phyloP scores from a whole-genome alignment of 2,888 invertebrate species.

The Cerastis leucographa region DNA sequence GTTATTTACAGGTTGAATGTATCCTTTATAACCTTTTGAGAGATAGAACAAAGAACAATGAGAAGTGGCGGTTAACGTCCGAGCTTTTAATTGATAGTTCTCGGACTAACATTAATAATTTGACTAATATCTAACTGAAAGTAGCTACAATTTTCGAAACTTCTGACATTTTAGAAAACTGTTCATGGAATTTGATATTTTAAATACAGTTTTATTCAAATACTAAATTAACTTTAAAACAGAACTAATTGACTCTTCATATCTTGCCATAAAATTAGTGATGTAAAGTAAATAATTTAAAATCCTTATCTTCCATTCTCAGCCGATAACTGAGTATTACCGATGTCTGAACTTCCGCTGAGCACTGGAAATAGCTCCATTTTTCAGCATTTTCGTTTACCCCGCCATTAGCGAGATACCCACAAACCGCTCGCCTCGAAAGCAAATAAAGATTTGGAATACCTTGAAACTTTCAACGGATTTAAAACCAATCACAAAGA shows the following conservation, averaged over 20 bases:
- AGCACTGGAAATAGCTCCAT: slow-evolving; percentile 68
- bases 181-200: not conserved
- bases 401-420: slow-evolving; percentile 70
- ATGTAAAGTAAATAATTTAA: slow-evolving; percentile 11
- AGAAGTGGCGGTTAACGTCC: not conserved
- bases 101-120: not conserved
- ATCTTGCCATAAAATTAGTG: not conserved
- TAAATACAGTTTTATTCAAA: slow-evolving; percentile 1
- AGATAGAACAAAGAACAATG: slow-evolving; percentile 9
- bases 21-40: slow-evolving; percentile 18
- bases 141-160: not conserved
- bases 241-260: not conserved
- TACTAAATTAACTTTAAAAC: not conserved
- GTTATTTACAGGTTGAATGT: slow-evolving; percentile 43
- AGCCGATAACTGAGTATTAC: slow-evolving; percentile 55
- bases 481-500: slow-evolving; percentile 72
- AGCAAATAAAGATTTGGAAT: slow-evolving; percentile 72
- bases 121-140: not conserved
- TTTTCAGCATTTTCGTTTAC: slow-evolving; percentile 71
- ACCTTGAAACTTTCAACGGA: slow-evolving; percentile 70
- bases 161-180: not conserved
- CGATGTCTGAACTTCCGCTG: slow-evolving; percentile 62
- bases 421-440: slow-evolving; percentile 64
- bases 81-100: not conserved
- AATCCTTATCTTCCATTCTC: slow-evolving; percentile 40